A percentile compares a stretch with the other conserved stretches of the same genome.
Conservation (phyloP, 2,888 invertebrate genomes). For the Orthonevra nobilis region DNA sequence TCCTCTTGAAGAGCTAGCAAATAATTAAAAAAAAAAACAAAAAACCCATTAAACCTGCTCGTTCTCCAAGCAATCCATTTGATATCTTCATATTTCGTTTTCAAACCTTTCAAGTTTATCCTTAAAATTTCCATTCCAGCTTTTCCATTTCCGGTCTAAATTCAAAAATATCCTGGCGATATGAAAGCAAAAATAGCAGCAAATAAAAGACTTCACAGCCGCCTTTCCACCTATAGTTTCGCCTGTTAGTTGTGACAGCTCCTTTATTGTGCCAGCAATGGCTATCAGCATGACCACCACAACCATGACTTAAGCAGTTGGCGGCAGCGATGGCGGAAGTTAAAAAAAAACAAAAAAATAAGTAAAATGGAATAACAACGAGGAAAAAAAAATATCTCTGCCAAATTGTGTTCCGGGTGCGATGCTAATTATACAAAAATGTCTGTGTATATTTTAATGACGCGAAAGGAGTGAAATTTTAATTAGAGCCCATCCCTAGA, state of each 20-base stretch:
- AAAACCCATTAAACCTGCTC: too few relatives aligned
- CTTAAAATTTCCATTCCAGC: too few relatives aligned
- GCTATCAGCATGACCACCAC: constrained; percentile 52
- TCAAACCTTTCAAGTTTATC: too few relatives aligned
- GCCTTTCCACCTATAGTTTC: constrained; percentile 34
- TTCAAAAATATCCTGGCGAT: too few relatives aligned
- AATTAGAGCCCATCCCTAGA: constrained; percentile 66
- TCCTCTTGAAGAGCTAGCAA: too few relatives aligned
- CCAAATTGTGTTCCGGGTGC: constrained; percentile 68
- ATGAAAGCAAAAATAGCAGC: too few relatives aligned
- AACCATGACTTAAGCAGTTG: constrained; percentile 47
- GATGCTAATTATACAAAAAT: constrained; percentile 69
- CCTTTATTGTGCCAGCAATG: constrained; percentile 18
- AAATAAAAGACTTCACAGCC: too few relatives aligned
- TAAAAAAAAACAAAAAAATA: too few relatives aligned
- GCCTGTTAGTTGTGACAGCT: constrained; percentile 22
- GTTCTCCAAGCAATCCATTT: too few relatives aligned
- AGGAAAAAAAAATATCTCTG: constrained; percentile 65
- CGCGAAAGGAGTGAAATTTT: constrained; percentile 70
- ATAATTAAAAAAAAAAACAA: too few relatives aligned
- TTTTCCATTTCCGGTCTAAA: too few relatives aligned
- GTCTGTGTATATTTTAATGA: constrained; percentile 65
- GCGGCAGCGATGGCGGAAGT: constrained; percentile 41
- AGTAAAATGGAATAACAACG: constrained; percentile 54
- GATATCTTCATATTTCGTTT: too few relatives aligned